A percentile compares a stretch with the other conserved stretches of the same genome.
Evolutionary conservation across 2,113 vertebrate species (phyloP).

Genomic region (Heteronetta atricapilla): DNA sequence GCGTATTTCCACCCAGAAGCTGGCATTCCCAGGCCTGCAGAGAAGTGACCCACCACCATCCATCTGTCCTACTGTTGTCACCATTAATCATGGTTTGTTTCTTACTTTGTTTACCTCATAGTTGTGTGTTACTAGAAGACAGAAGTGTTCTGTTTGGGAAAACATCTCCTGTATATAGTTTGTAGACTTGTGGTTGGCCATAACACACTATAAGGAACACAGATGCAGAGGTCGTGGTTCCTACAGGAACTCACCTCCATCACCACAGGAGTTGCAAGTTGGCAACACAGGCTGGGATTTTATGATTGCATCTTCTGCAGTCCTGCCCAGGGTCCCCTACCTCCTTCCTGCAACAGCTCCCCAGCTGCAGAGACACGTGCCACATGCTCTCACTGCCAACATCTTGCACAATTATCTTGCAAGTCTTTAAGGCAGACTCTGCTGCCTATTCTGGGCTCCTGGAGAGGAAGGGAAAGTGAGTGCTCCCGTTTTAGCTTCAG

Average conservation of each 20-base stretch:
- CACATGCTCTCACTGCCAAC: background rate
- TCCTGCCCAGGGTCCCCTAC: background rate
- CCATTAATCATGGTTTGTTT: background rate
- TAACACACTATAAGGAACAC: background rate
- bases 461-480: background rate
- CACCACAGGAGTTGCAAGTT: background rate
- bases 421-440: background rate
- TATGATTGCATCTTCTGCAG: background rate
- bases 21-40: background rate
- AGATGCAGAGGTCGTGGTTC: background rate
- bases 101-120: background rate
- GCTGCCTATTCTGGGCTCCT: background rate
- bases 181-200: background rate
- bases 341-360: background rate
- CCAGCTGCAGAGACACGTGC: background rate
- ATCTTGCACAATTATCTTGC: conserved; percentile 14
- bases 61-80: background rate
- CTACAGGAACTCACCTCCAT: background rate
- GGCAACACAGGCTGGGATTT: background rate
- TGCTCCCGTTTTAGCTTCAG: conserved; percentile 9
- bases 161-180: background rate
- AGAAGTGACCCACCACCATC: background rate
- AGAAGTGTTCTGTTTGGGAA: background rate
- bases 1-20: background rate
- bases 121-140: background rate